Conservation (phyloP, 2,113 vertebrate genomes). For the Lathamus discolor region DNA sequence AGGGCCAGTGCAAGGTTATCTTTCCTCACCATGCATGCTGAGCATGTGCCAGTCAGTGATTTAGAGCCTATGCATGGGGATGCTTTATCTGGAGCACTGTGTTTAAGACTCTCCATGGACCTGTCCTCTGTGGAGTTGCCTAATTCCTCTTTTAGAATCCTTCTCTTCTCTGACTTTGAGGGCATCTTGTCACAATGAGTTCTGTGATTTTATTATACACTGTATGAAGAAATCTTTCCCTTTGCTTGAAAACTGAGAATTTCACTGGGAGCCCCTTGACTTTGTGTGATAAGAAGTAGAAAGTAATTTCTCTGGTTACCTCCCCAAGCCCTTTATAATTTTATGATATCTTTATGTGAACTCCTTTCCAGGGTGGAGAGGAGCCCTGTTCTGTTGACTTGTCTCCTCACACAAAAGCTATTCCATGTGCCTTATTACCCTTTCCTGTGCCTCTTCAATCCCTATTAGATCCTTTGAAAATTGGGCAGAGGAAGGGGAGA, state of each 20-base stretch:
- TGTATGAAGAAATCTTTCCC: neutral
- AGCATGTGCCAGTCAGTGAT: neutral
- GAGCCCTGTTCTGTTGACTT: neutral
- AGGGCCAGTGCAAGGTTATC: neutral
- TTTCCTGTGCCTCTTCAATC: neutral
- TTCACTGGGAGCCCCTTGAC: neutral
- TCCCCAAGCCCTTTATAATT: neutral
- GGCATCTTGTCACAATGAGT: neutral
- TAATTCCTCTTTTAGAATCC: neutral
- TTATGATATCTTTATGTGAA: neutral
- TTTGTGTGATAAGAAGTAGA: neutral
- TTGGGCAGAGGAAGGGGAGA: neutral
- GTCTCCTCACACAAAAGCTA: neutral
- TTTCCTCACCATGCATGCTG: neutral
- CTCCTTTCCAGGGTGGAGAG: neutral
- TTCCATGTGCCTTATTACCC: neutral
- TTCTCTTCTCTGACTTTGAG: neutral
- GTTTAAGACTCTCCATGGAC: neutral
- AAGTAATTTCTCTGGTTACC: conserved; percentile 23
- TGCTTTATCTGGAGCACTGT: neutral
- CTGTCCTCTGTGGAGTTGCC: neutral
- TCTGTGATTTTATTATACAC: neutral
- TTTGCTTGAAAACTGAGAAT: conserved; percentile 1
- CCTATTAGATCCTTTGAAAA: neutral
- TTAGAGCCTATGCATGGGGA: neutral